These are phyloP conservation scores for Diceros bicornis DNA, from an alignment of 2,797 vertebrate species.

Conservation along the genomic window DNA sequence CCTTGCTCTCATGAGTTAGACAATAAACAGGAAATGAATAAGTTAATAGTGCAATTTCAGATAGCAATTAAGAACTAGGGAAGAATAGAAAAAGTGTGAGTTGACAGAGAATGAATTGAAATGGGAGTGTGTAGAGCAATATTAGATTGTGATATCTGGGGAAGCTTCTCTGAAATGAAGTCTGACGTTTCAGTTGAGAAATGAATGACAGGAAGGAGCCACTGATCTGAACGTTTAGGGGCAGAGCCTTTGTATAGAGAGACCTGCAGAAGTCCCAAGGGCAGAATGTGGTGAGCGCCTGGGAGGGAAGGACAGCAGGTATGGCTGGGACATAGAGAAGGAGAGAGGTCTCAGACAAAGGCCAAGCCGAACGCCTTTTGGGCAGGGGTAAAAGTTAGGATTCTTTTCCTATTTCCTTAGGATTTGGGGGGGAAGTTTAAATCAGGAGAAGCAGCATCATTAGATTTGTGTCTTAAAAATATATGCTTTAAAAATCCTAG, in stretches of 20 bases:
- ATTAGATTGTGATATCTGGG: background rate
- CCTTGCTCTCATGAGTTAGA: background rate
- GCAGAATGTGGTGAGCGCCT: background rate
- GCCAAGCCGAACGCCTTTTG: background rate
- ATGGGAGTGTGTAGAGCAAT: background rate
- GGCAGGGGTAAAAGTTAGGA: background rate
- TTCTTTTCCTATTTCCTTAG: background rate
- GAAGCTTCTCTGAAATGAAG: background rate
- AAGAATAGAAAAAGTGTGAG: background rate
- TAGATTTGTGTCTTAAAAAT: conserved; percentile 4
- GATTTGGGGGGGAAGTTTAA: background rate
- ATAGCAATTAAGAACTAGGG: background rate
- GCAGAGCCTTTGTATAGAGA: background rate
- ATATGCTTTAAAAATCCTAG: background rate
- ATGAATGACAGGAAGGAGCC: background rate
- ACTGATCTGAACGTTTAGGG: background rate
- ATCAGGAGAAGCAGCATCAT: background rate
- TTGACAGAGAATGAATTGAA: background rate
- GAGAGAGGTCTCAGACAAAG: background rate
- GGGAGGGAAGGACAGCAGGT: background rate
- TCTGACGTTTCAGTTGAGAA: background rate
- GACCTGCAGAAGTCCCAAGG: background rate
- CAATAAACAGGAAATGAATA: background rate
- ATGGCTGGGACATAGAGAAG: background rate
- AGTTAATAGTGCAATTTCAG: background rate